Base-by-base conservation (phyloP, 2,113 vertebrate species). In the Tinamus guttatus region DNA sequence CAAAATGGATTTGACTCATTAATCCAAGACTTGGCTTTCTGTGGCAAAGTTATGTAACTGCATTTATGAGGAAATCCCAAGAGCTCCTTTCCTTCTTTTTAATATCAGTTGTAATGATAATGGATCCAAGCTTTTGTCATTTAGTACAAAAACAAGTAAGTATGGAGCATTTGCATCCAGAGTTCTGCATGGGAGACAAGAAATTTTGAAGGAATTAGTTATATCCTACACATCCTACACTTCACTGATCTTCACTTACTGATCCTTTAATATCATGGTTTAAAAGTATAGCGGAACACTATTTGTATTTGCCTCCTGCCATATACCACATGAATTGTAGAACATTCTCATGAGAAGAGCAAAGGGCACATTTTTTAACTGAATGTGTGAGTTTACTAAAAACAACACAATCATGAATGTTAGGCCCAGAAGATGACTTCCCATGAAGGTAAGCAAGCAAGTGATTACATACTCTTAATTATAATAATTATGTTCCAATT, bases 401-500 rank as follows among this genome's bases (percentile, higher is more conserved):
- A 83, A 64, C 49, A 94, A 80, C 62, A 70, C n/a, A 19, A 80
- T 65, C 13, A 58, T 38, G 69, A 84, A 64, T 91, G 45, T 85
- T 1, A 1, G 34, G 59, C 49, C 76, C 30, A 49, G 45, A 82
- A 32, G 5, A 27, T 92, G 87, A 91, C 54, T 63, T 91, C 56
- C 40, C 65, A 25, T 82, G 71, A 94, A 82, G 59, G 36, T 34
- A 93, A 74, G 70, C 30, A 96, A 89, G 58, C 3, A 34, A 14
- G 30, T 86, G 78, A 91, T 60, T 82, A 45, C 67, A 85, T 82
- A 12, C 10, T 94, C 13, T 74, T 95, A 89, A 87, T 94, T 85
- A 54, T 51, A 87, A 87, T 67, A 77, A 87, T 90, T 89, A 90
- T 80, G 95, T 91, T 18, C 16, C 67, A 30, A 59, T 82, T 94